Percentiles rank a stretch among this genome's conserved stretches.
phyloP scores from a whole-genome alignment of 2,797 vertebrate genomes.

The Chaunax sp. region DNA sequence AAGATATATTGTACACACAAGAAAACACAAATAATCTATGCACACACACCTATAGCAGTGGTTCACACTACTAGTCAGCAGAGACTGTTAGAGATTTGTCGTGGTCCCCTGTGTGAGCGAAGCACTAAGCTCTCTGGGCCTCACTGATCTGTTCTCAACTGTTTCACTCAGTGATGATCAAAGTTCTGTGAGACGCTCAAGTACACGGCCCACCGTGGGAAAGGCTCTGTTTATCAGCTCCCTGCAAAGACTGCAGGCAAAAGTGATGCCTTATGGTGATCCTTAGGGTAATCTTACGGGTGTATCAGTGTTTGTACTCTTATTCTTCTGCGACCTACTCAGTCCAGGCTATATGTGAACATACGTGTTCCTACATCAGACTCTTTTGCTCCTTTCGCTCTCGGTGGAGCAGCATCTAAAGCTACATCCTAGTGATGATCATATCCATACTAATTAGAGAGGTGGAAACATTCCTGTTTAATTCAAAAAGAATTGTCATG shows the following conservation, averaged over 20 bases:
- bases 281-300: slow-evolving; percentile 3
- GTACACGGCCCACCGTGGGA: slow-evolving; percentile 42
- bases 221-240: slow-evolving; percentile 59
- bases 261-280: slow-evolving; percentile 12
- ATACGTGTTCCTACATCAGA: no score
- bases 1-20: slow-evolving; percentile 1
- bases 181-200: slow-evolving; percentile 64
- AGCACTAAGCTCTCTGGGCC: slow-evolving; percentile 68
- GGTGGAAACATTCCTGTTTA: background rate
- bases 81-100: slow-evolving; percentile 74
- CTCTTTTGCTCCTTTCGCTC: background rate
- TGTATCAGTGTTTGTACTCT: background rate
- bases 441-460: background rate
- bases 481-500: background rate
- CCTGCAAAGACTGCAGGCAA: slow-evolving; percentile 58
- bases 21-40: background rate
- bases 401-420: background rate
- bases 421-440: background rate
- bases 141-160: slow-evolving; percentile 56
- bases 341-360: background rate
- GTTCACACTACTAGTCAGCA: slow-evolving; percentile 31
- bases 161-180: slow-evolving; percentile 72
- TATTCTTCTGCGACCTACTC: background rate
- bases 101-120: slow-evolving; percentile 46
- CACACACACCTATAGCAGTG: slow-evolving; percentile 48